A percentile compares a stretch with the other conserved stretches of the same genome.
These are phyloP conservation scores for Embidobia sp. DNA, from an alignment of 2,888 invertebrate genomes.

Conservation along the genomic window DNA sequence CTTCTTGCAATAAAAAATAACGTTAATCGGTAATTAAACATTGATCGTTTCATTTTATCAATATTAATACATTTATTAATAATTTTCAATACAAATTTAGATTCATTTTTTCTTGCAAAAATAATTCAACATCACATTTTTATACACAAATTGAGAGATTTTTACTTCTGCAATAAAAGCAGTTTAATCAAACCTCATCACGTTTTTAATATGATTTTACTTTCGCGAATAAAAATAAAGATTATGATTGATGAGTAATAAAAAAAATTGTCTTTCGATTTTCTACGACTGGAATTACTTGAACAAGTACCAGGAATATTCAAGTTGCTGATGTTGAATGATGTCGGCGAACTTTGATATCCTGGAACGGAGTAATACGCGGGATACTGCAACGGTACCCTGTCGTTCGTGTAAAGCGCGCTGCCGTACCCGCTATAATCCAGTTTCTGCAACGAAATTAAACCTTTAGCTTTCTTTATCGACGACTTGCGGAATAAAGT, in stretches of 20 bases:
- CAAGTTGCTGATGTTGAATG: conserved; percentile 70
- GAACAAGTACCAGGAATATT: conserved; percentile 49
- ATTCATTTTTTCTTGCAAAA: too few relatives aligned
- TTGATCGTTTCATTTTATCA: background rate
- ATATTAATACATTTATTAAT: too few relatives aligned
- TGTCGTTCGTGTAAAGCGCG: conserved; percentile 78
- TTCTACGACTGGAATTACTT: background rate
- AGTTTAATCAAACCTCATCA: too few relatives aligned
- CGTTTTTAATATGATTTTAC: too few relatives aligned
- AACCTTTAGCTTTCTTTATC: conserved; percentile 45
- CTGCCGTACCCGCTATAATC: conserved; percentile 78
- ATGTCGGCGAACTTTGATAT: conserved; percentile 77
- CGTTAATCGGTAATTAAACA: conserved; percentile 32
- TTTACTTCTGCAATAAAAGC: too few relatives aligned
- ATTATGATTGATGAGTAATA: too few relatives aligned
- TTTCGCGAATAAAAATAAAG: too few relatives aligned
- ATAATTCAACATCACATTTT: too few relatives aligned
- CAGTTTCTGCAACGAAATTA: conserved; percentile 72
- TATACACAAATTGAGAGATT: too few relatives aligned
- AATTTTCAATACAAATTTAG: too few relatives aligned
- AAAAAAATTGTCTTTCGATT: too few relatives aligned
- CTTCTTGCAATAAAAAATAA: conserved; percentile 68
- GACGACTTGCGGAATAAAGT: conserved; percentile 32
- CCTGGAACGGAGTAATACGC: conserved; percentile 79
- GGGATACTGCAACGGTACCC: conserved; percentile 79